phyloP scores from a whole-genome alignment of 2,797 vertebrate species.

The Merluccius polli region DNA sequence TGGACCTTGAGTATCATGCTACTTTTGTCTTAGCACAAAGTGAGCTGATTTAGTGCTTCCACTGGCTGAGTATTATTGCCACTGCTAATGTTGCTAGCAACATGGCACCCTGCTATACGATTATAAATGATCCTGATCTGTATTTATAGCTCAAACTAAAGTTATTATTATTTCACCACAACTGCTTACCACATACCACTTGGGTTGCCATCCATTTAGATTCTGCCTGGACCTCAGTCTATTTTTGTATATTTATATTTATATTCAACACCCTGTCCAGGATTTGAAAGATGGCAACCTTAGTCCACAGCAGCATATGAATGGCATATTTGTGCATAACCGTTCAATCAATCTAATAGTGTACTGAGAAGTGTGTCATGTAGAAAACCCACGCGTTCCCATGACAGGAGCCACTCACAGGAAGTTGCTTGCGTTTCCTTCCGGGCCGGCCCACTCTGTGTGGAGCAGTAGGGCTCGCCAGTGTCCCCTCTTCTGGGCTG shows the following conservation, averaged over 20 bases:
- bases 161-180: neutral
- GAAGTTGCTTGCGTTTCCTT: constrained; percentile 88
- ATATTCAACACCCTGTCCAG: neutral
- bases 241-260: neutral
- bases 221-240: neutral
- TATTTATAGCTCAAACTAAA: neutral
- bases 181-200: neutral
- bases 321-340: neutral
- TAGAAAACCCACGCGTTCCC: neutral
- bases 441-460: constrained; percentile 88
- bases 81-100: neutral
- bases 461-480: constrained; percentile 75
- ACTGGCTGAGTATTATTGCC: neutral
- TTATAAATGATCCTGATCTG: neutral
- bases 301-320: neutral
- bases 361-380: neutral
- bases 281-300: neutral
- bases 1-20: neutral
- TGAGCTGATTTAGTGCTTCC: neutral
- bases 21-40: neutral
- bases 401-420: constrained; percentile 76
- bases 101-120: neutral
- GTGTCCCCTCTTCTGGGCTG: constrained; percentile 83
- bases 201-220: neutral
- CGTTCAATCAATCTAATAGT: neutral